Evolutionary conservation across 2,888 invertebrate genomes (phyloP), one percentile per base, ranked within the genome.

Genomic region (Ornithoptera priamus): DNA sequence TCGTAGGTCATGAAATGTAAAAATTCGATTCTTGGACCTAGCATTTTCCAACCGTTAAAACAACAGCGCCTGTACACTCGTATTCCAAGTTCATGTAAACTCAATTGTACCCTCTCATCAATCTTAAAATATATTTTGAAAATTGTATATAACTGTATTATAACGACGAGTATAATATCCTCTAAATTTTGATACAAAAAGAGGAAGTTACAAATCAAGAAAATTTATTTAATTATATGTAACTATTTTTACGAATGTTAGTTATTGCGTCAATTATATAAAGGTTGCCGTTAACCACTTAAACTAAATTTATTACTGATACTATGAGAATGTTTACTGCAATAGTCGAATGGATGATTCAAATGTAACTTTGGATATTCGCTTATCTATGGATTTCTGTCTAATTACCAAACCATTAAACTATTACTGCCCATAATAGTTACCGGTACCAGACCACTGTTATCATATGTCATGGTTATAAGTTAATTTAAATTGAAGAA

Each of bases 1-100:
- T 91, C 81, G 2, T 88, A 86, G 0, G 93, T 89, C 84, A 94
- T 93, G 20, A 95, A 86, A 62, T 88, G 85, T 1, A 94, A 76
- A 1, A 77, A 75, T 1, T 84, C 81, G 1, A 88, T 85, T 0
- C 87, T 83, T 15, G 76, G 77, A 1, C 76, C 78, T 1, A 70
- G 79, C 73, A 75, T 83, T 30, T 63, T 77, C 94, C 95, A 95
- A 20, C 93, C 90, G 20, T 85, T 81, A 66, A 95, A 87, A 8
- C 90, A 85, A 77, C 91, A 93, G 10, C 87, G 87, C 0, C 92
- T 84, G 62, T 93, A 85, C 4, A 93, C 82, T 4, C 79, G 84
- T 5, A 95, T 86, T 1, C 93, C 93, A 22, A 85, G 77, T 10
- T 79, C 75, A 0, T 79, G 76, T 18, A 95, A 75, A 5, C 79